phyloP scores from a whole-genome alignment of 2,888 invertebrate genomes.

The Timema podura region DNA sequence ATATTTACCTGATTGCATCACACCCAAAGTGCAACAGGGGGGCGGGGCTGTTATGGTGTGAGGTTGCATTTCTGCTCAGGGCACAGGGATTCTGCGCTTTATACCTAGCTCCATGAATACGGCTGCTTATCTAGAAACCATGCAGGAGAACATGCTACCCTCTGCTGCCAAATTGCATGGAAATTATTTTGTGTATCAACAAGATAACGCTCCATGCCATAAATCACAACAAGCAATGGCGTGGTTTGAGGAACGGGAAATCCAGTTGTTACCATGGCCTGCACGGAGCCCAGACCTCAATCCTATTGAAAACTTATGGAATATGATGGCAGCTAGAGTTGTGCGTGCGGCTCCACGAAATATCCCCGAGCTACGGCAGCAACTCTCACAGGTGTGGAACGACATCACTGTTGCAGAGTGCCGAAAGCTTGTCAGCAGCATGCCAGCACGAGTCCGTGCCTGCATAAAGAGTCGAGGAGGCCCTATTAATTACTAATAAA shows the following conservation, averaged over 20 bases:
- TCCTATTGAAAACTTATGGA: background rate
- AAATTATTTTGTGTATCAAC: too few relatives aligned
- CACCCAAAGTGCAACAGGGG: too few relatives aligned
- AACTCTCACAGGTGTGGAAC: background rate
- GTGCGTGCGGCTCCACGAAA: background rate
- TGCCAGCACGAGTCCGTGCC: background rate
- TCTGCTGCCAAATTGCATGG: too few relatives aligned
- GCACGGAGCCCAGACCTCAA: conserved; percentile 1
- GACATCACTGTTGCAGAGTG: background rate
- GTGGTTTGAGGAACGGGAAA: background rate
- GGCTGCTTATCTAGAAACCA: too few relatives aligned
- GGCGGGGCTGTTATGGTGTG: too few relatives aligned
- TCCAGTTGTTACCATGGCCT: background rate
- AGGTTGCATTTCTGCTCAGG: background rate
- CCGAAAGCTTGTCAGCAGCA: background rate
- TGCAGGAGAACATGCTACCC: too few relatives aligned
- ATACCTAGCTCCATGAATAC: background rate
- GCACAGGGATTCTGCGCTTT: background rate
- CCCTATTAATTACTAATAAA: background rate
- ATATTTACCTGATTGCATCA: too few relatives aligned
- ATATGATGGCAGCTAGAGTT: conserved; percentile 2
- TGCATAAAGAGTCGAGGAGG: background rate
- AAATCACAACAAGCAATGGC: too few relatives aligned
- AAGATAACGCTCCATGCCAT: too few relatives aligned
- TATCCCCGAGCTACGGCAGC: background rate